These are phyloP conservation scores for Drosophila obscura DNA, from an alignment of 1,140 invertebrate species.

Conservation along the genomic window DNA sequence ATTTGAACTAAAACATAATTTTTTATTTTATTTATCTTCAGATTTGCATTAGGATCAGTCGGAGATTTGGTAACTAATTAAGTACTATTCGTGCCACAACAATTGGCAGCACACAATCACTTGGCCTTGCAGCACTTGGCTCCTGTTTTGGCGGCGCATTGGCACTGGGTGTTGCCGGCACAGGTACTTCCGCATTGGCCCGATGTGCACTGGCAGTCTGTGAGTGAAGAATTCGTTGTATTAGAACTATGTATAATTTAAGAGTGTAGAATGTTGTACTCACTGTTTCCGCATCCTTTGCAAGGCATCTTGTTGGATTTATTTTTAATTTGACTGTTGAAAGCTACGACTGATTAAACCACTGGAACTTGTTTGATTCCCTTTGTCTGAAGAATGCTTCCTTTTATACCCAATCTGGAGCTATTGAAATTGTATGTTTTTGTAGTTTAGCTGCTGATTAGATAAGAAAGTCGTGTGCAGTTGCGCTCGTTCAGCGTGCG, in stretches of 20 bases:
- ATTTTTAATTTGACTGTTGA: neutral
- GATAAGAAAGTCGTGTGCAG: slow-evolving; percentile 63
- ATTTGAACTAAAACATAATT: slow-evolving; percentile 11
- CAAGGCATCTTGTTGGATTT: slow-evolving; percentile 59
- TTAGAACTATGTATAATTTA: slow-evolving; percentile 4
- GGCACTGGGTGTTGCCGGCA: slow-evolving; percentile 61
- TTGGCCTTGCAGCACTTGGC: slow-evolving; percentile 61
- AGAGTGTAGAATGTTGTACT: slow-evolving; percentile 18
- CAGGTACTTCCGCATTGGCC: slow-evolving; percentile 65
- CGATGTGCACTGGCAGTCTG: slow-evolving; percentile 68
- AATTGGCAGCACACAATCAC: slow-evolving; percentile 15
- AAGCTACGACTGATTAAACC: neutral
- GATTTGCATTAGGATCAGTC: slow-evolving; percentile 12
- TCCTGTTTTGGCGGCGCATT: slow-evolving; percentile 49
- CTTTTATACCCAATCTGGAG: slow-evolving; percentile 39
- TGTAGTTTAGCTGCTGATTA: slow-evolving; percentile 34
- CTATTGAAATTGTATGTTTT: neutral
- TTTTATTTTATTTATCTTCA: slow-evolving; percentile 10
- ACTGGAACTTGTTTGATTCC: slow-evolving; percentile 24
- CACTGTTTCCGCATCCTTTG: slow-evolving; percentile 74
- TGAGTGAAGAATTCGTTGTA: neutral
- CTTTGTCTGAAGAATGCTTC: neutral
- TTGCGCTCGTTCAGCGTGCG: slow-evolving; percentile 36
- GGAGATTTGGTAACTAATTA: slow-evolving; percentile 6
- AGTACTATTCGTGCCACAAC: neutral